Evolutionary conservation across 2,888 invertebrate genomes (phyloP).

Genomic region (Augochlorella aurata): DNA sequence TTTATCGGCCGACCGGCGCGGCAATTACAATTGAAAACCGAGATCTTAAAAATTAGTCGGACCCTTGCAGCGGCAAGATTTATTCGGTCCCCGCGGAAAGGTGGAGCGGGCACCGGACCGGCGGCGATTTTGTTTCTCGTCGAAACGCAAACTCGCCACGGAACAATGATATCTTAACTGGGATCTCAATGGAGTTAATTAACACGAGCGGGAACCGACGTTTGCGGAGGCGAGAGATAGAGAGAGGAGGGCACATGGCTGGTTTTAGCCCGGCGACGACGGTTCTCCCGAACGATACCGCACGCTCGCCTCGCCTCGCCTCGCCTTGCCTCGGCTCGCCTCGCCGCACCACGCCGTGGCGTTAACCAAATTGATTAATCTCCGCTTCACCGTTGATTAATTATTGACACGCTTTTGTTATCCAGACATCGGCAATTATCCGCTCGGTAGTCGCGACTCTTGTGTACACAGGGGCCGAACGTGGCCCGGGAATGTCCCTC

Average conservation of each 20-base stretch:
- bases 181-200: conserved; percentile 79
- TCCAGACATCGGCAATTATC: conserved; percentile 74
- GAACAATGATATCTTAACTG: conserved; percentile 75
- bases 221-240: conserved; percentile 64
- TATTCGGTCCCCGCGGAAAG: conserved; percentile 55
- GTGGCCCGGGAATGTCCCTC: neutral
- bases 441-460: conserved; percentile 42
- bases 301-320: conserved; percentile 31
- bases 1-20: conserved; percentile 47
- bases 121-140: conserved; percentile 62
- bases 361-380: conserved; percentile 79
- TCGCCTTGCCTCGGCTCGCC: too few species aligned
- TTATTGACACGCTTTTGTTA: conserved; percentile 79
- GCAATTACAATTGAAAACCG: conserved; percentile 56
- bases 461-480: neutral
- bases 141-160: conserved; percentile 62
- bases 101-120: conserved; percentile 34
- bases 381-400: conserved; percentile 73
- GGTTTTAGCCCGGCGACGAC: conserved; percentile 41
- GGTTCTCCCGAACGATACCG: conserved; percentile 46
- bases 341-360: conserved; percentile 42
- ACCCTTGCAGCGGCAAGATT: conserved; percentile 44
- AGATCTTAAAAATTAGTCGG: conserved; percentile 58
- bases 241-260: conserved; percentile 32
- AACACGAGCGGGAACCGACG: conserved; percentile 72